Evolutionary conservation across 2,113 vertebrate genomes (phyloP), one percentile per base, ranked within the genome.

Genomic region (Dasyprocta punctata): DNA sequence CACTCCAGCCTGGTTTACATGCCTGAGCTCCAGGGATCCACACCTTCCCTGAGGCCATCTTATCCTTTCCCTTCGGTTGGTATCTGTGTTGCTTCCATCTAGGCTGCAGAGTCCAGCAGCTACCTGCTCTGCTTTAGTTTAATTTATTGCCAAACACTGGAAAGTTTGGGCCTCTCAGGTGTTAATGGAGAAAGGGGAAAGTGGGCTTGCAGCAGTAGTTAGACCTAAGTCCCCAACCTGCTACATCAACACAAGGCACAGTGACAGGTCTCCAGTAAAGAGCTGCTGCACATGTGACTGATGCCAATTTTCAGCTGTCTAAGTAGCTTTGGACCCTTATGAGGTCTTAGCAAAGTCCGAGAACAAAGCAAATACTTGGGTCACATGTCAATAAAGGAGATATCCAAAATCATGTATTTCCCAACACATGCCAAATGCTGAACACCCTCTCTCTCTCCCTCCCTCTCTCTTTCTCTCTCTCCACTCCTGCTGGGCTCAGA

Each of bases 121-220:
- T 10, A 11, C 5, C 5, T 24, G 6, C 1, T 28, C 26, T 52
- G 28, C 44, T 49, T 88, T 78, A 60, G 33, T 93, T 95, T 89
- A 93, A 93, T 95, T 84, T 92, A 80, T 75, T 63, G 56, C 49
- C 61, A 87, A 92, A 86, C 28, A 44, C 73, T 61, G 56, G 81
- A 36, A 95, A 93, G 67, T 92, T 86, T 84, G 73, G 73, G n/a
- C 16, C 65, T 85, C 54, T 61, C 6, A 4, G 73, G 17, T 10
- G 1, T 60, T 30, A n/a, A 7, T 33, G 28, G 93, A 63, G 47
- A 90, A n/a, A 52, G 28, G 20, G 12, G 8, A 17, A 54, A 24
- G 58, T 2, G 16, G 30, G 28, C 41, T 26, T 17, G 14, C 38
- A 63, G 26, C 41, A 8, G 56, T 54, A 7, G 30, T 0, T 7